Evolutionary conservation across 2,888 invertebrate genomes (phyloP).

Genomic region (Penaeus monodon): DNA sequence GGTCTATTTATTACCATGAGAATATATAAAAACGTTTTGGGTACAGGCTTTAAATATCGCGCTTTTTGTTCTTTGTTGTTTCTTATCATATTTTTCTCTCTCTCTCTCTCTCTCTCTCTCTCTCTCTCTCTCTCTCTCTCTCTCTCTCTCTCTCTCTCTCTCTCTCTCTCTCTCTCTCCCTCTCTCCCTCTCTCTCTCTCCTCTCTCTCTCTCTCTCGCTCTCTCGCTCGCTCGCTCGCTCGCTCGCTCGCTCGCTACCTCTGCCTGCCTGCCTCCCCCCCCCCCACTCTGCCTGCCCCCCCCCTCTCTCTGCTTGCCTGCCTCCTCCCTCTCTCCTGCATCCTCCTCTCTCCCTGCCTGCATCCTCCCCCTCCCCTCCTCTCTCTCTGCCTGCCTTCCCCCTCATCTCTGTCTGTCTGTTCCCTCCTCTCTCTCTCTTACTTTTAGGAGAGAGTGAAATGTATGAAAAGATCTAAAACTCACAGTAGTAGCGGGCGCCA

Average conservation of each 20-base stretch:
- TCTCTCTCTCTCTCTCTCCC: not conserved
- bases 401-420: not conserved
- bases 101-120: not conserved
- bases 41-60: too few relatives aligned
- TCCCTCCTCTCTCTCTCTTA: too few relatives aligned
- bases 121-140: not conserved
- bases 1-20: too few relatives aligned
- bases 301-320: not conserved
- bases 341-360: not conserved
- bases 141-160: not conserved
- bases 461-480: too few relatives aligned
- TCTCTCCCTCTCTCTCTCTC: not conserved
- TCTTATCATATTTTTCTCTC: too few relatives aligned
- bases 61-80: too few relatives aligned
- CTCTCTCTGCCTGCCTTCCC: not conserved
- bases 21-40: too few relatives aligned
- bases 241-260: not conserved
- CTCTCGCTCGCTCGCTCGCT: not conserved
- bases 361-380: not conserved
- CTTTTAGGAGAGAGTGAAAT: too few relatives aligned
- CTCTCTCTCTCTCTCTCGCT: not conserved
- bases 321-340: not conserved
- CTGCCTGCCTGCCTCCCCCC: not conserved
- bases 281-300: not conserved
- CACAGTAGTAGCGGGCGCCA: too few relatives aligned